phyloP scores from a whole-genome alignment of 2,113 vertebrate genomes.

The Python bivittatus region DNA sequence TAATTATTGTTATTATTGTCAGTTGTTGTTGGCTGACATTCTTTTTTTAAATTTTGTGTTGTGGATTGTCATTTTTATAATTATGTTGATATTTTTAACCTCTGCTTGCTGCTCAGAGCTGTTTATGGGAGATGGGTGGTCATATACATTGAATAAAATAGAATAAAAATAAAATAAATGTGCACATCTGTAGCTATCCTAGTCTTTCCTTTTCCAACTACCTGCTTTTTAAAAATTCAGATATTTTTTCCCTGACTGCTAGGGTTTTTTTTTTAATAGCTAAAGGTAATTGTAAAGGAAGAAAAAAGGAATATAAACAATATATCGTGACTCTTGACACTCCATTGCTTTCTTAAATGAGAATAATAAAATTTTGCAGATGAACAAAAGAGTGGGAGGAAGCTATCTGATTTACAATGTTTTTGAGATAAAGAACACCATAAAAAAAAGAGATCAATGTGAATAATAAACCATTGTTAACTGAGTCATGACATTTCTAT shows the following conservation, averaged over 20 bases:
- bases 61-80: neutral
- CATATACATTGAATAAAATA: neutral
- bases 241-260: slow-evolving; percentile 32
- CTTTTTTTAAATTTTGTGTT: neutral
- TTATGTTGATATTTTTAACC: neutral
- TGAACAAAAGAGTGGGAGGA: slow-evolving; percentile 82
- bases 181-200: slow-evolving; percentile 6
- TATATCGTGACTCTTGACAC: slow-evolving; percentile 76
- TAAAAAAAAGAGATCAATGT: slow-evolving; percentile 80
- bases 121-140: neutral
- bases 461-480: slow-evolving; percentile 84
- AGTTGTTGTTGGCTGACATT: neutral
- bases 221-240: slow-evolving; percentile 51
- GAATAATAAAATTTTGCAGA: slow-evolving; percentile 82
- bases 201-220: slow-evolving; percentile 38
- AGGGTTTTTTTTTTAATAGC: slow-evolving; percentile 57
- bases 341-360: slow-evolving; percentile 75
- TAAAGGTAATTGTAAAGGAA: slow-evolving; percentile 70
- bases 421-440: slow-evolving; percentile 81
- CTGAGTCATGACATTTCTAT: slow-evolving; percentile 83
- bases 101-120: neutral
- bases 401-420: slow-evolving; percentile 82
- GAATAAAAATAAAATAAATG: neutral
- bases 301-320: slow-evolving; percentile 71
- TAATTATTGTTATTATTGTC: neutral